These are phyloP conservation scores for Panagrolaimus sp. DNA, from an alignment of 1,140 invertebrate species.

Conservation along the genomic window DNA sequence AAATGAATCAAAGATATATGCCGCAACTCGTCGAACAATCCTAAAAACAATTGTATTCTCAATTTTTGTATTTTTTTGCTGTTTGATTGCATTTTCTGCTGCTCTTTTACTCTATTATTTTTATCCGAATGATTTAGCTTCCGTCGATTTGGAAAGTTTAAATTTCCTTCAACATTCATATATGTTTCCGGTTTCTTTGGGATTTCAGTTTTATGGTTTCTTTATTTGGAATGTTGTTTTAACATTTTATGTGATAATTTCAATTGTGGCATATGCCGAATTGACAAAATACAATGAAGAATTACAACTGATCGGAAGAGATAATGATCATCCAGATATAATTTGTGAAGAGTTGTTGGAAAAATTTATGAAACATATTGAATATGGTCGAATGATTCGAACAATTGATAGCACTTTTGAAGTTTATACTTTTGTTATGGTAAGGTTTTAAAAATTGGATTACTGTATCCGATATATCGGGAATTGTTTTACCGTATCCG, in stretches of 20 bases:
- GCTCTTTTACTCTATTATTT: background rate
- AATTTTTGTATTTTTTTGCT: background rate
- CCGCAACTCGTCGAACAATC: background rate
- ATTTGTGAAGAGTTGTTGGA: constrained; percentile 31
- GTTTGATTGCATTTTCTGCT: background rate
- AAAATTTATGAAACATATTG: constrained; percentile 31
- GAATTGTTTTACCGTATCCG: no score
- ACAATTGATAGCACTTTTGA: constrained; percentile 37
- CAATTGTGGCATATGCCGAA: constrained; percentile 30
- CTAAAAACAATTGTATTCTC: background rate
- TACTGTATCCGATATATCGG: no score
- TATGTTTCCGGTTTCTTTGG: background rate
- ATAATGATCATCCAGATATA: background rate
- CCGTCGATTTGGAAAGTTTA: background rate
- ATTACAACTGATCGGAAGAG: constrained; percentile 15
- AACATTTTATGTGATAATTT: constrained; percentile 32
- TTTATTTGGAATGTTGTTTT: constrained; percentile 29
- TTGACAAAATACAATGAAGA: constrained; percentile 27
- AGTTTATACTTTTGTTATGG: constrained; percentile 40
- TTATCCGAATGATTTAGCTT: background rate
- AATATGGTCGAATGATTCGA: constrained; percentile 33
- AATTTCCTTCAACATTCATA: background rate
- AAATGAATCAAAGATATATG: background rate
- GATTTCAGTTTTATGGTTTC: constrained; percentile 18
- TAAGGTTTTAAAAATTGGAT: no score